Percentiles rank a stretch among this genome's conserved stretches.
These are phyloP conservation scores for Drosophila differens DNA, from an alignment of 2,888 invertebrate species.

Conservation along the genomic window DNA sequence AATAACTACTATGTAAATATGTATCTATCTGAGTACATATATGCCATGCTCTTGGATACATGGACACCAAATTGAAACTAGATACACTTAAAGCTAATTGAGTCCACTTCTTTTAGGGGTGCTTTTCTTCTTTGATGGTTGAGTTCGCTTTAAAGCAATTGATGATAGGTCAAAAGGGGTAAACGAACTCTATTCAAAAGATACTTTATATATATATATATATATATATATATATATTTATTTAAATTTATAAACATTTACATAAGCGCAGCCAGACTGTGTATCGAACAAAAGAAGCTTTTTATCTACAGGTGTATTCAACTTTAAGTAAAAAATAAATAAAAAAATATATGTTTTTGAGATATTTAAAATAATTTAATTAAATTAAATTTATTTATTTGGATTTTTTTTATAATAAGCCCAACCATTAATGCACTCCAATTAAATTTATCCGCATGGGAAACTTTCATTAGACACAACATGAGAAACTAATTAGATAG, in stretches of 20 bases:
- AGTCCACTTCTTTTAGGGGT: conserved; percentile 18
- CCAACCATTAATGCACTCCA: not conserved
- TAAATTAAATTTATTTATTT: not conserved
- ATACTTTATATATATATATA: not conserved
- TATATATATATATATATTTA: not conserved
- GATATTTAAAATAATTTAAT: not conserved
- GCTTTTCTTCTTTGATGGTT: conserved; percentile 16
- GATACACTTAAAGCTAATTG: conserved; percentile 49
- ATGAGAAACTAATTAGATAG: conserved; percentile 2
- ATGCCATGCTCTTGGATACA: not conserved
- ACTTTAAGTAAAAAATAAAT: not conserved
- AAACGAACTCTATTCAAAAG: conserved; percentile 20
- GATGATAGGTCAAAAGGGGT: conserved; percentile 55
- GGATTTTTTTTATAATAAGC: no score
- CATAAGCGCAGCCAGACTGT: not conserved
- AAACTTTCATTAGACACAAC: not conserved
- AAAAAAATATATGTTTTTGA: not conserved
- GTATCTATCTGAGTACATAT: not conserved
- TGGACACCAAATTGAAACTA: conserved; percentile 34
- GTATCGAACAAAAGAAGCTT: not conserved
- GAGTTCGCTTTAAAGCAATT: conserved; percentile 42
- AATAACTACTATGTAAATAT: not conserved
- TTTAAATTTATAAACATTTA: not conserved
- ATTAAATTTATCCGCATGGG: not conserved
- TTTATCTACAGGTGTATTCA: not conserved